A percentile compares a stretch with the other conserved stretches of the same genome.
Evolutionary conservation across 2,888 invertebrate species (phyloP).

Genomic region (Ophraella communa): DNA sequence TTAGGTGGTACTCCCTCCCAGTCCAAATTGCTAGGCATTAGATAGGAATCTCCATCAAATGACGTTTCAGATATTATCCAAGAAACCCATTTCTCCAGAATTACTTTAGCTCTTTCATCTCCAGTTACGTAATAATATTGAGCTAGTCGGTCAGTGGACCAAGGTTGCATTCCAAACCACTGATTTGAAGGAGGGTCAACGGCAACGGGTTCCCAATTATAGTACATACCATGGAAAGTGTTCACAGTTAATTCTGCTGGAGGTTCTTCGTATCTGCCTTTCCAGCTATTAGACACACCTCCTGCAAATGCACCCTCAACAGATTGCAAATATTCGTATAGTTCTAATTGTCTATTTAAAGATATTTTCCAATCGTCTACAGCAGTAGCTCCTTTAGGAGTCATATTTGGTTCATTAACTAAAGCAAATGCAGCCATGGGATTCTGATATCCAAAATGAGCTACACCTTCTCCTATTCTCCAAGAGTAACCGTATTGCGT

Average conservation of each 20-base stretch:
- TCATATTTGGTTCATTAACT: constrained; percentile 34
- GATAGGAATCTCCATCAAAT: constrained; percentile 25
- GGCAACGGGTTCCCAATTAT: constrained; percentile 40
- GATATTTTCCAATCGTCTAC: constrained; percentile 39
- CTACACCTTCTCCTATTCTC: constrained; percentile 42
- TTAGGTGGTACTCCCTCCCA: constrained; percentile 39
- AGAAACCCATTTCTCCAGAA: constrained; percentile 40
- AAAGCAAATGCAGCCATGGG: constrained; percentile 42
- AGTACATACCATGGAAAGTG: constrained; percentile 41
- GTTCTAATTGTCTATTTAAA: constrained; percentile 41
- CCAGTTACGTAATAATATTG: constrained; percentile 44
- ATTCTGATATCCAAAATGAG: constrained; percentile 44
- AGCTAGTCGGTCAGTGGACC: constrained; percentile 43
- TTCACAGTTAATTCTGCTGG: constrained; percentile 31
- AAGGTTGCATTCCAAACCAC: constrained; percentile 38
- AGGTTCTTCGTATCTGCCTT: constrained; percentile 39
- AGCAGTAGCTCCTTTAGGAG: constrained; percentile 40
- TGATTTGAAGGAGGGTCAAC: constrained; percentile 31
- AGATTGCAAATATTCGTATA: constrained; percentile 41
- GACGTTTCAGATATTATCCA: constrained; percentile 37
- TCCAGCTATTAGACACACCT: constrained; percentile 44
- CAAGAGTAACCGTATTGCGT: constrained; percentile 39
- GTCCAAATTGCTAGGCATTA: constrained; percentile 31
- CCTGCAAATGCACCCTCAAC: constrained; percentile 42
- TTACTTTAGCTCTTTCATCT: constrained; percentile 37